phyloP scores from a whole-genome alignment of 2,113 vertebrate species.

The Lophochroa leadbeateri region DNA sequence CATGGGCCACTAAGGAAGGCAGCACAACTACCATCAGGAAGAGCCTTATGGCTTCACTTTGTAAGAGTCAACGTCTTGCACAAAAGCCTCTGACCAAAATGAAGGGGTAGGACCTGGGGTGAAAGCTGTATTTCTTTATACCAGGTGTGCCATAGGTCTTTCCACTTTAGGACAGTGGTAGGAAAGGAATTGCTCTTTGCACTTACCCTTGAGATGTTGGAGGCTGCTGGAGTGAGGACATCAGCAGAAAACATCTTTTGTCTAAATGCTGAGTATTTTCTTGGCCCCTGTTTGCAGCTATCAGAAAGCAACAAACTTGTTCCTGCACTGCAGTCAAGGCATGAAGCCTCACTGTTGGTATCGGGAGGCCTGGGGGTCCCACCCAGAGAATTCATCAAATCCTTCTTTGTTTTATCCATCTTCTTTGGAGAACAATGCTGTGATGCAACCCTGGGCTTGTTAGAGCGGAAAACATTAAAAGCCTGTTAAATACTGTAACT shows the following conservation, averaged over 20 bases:
- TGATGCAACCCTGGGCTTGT: background rate
- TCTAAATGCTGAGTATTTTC: conserved; percentile 54
- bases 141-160: background rate
- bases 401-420: conserved; percentile 55
- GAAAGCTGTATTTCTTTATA: background rate
- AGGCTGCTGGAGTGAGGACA: conserved; percentile 57
- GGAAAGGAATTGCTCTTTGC: background rate
- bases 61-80: background rate
- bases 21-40: background rate
- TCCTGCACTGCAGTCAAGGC: background rate
- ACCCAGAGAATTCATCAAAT: background rate
- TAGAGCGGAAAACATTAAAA: background rate
- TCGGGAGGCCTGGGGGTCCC: background rate
- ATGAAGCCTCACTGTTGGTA: background rate
- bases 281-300: background rate
- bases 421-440: background rate
- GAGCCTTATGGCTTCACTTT: background rate
- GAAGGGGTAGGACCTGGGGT: background rate
- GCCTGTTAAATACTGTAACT: background rate
- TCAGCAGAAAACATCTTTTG: conserved; percentile 76
- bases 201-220: conserved; percentile 71
- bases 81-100: background rate
- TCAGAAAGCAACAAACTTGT: background rate
- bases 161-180: background rate
- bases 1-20: background rate